These are phyloP conservation scores for Cydia amplana DNA, from an alignment of 1,140 invertebrate species.

Conservation along the genomic window DNA sequence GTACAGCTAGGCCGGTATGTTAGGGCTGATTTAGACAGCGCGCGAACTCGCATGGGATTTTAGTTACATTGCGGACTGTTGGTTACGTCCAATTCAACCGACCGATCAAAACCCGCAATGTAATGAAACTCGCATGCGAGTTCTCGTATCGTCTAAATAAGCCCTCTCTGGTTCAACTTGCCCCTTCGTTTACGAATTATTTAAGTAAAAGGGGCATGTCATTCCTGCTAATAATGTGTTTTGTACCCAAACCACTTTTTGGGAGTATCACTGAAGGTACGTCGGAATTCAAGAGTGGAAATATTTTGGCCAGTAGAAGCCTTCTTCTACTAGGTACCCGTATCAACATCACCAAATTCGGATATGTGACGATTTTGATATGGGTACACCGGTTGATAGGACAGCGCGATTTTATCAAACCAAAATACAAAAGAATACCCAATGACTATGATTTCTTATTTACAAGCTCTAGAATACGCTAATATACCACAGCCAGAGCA, in stretches of 20 bases:
- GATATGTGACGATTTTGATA: slow-evolving; percentile 12
- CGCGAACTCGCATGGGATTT: too few relatives aligned
- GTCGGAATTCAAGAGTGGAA: background rate
- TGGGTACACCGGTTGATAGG: background rate
- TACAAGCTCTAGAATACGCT: slow-evolving; percentile 50
- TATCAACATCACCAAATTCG: slow-evolving; percentile 13
- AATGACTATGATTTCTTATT: slow-evolving; percentile 71
- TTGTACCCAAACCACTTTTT: too few relatives aligned
- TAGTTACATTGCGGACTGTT: too few relatives aligned
- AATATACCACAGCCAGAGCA: slow-evolving; percentile 71
- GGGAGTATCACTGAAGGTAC: too few relatives aligned
- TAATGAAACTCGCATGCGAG: too few relatives aligned
- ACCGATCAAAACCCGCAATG: too few relatives aligned
- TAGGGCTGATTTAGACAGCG: too few relatives aligned
- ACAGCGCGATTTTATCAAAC: background rate
- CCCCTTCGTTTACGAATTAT: background rate
- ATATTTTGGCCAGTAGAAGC: background rate
- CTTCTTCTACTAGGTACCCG: background rate
- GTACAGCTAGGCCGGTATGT: too few relatives aligned
- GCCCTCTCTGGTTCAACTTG: too few relatives aligned
- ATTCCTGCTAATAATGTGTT: too few relatives aligned
- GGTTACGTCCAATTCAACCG: too few relatives aligned
- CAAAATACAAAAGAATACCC: slow-evolving; percentile 30
- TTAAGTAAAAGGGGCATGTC: background rate
- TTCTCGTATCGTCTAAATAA: too few relatives aligned